Evolutionary conservation across 2,113 vertebrate genomes (phyloP).

Genomic region (Macroglossus sobrinus): DNA sequence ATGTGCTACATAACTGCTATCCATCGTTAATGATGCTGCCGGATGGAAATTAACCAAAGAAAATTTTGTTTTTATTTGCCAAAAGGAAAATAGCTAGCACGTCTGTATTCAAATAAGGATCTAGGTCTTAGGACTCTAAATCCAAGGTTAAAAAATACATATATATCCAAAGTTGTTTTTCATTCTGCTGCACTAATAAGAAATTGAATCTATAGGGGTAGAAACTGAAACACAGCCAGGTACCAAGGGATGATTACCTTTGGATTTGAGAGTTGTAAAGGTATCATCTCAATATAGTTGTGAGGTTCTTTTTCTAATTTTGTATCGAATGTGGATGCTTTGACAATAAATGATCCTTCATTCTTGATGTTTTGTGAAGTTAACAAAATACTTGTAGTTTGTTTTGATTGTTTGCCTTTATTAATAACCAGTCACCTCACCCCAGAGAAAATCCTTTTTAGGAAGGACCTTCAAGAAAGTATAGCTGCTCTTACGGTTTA

Average conservation of each 20-base stretch:
- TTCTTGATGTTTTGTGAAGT: neutral
- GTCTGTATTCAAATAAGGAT: neutral
- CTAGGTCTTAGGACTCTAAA: too few relatives aligned
- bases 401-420: constrained; percentile 37
- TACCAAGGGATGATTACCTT: neutral
- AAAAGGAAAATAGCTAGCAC: neutral
- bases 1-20: neutral
- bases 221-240: neutral
- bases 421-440: constrained; percentile 10
- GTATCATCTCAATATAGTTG: neutral
- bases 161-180: neutral
- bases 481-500: neutral
- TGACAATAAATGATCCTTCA: neutral
- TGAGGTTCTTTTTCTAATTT: constrained; percentile 25
- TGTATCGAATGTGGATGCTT: constrained; percentile 1
- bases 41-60: neutral
- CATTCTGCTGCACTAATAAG: neutral
- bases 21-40: neutral
- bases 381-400: constrained; percentile 18
- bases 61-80: neutral
- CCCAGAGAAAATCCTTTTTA: constrained; percentile 19
- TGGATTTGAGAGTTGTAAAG: neutral
- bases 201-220: neutral
- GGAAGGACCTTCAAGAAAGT: neutral
- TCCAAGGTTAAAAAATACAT: too few relatives aligned